phyloP scores from a whole-genome alignment of 2,888 invertebrate species.

The Dasysyrphus albostriatus region DNA sequence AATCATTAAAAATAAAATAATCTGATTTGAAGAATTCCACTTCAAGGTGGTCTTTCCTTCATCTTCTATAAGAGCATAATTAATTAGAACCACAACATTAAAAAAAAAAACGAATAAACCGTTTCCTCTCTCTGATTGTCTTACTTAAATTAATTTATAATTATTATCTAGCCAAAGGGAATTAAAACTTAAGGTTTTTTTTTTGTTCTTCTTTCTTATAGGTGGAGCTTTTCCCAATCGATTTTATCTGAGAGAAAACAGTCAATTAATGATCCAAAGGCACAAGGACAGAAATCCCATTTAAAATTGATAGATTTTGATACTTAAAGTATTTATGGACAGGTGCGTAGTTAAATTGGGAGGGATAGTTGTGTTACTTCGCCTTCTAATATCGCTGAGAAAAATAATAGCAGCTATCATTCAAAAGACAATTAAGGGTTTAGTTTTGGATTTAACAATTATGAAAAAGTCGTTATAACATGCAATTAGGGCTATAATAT shows the following conservation, averaged over 20 bases:
- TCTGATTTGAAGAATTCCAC: constrained; percentile 10
- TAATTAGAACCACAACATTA: constrained; percentile 55
- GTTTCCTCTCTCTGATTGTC: constrained; percentile 23
- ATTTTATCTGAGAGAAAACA: constrained; percentile 31
- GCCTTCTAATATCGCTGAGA: not conserved
- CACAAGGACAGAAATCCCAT: constrained; percentile 35
- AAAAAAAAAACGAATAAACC: constrained; percentile 26
- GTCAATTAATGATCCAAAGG: constrained; percentile 51
- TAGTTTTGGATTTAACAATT: too few relatives aligned
- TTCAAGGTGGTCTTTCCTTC: constrained; percentile 43
- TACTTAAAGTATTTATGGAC: not conserved
- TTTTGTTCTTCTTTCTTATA: constrained; percentile 3
- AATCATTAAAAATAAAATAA: constrained; percentile 40
- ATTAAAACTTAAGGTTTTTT: not conserved
- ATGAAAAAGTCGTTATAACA: too few relatives aligned
- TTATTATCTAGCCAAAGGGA: constrained; percentile 11
- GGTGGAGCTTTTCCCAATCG: constrained; percentile 15
- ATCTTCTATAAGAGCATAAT: constrained; percentile 31
- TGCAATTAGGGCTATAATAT: not conserved
- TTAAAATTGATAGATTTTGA: constrained; percentile 42
- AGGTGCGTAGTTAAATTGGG: not conserved
- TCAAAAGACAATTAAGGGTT: too few relatives aligned
- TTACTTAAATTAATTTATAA: constrained; percentile 44
- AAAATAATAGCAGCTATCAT: too few relatives aligned
- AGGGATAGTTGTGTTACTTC: not conserved